A percentile compares a stretch with the other conserved stretches of the same genome.
Conservation (phyloP, 2,113 vertebrate genomes). For the Amia ocellicauda region DNA sequence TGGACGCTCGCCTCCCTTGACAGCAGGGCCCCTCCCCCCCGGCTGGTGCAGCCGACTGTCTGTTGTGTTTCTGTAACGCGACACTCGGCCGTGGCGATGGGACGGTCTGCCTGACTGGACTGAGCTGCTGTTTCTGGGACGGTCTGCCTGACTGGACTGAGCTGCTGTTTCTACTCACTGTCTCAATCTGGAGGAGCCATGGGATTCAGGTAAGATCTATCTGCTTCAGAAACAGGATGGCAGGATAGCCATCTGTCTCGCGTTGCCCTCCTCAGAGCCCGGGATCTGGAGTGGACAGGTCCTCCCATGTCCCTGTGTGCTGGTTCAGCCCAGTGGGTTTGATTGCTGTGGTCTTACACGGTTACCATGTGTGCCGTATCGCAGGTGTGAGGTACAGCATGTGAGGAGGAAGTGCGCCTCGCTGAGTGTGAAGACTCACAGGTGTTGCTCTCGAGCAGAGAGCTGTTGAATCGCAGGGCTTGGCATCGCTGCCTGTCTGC, state of each 20-base stretch:
- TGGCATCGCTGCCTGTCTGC: background rate
- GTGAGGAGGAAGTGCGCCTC: constrained; percentile 5
- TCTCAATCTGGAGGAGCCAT: constrained; percentile 34
- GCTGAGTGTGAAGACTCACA: background rate
- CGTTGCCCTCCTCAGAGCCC: no score
- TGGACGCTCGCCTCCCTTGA: constrained; percentile 33
- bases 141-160: background rate
- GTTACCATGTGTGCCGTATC: no score
- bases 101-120: background rate
- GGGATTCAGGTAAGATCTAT: constrained; percentile 58
- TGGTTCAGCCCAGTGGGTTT: no score
- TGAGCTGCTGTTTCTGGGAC: background rate
- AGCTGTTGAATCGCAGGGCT: background rate
- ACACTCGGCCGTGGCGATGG: constrained; percentile 7
- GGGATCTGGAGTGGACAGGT: no score
- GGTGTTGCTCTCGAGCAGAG: background rate
- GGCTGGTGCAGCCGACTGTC: constrained; percentile 38
- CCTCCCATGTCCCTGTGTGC: no score
- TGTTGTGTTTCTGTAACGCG: constrained; percentile 41
- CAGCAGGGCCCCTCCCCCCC: constrained; percentile 19
- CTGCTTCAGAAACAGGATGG: no score
- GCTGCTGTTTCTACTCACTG: background rate
- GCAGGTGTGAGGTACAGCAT: no score
- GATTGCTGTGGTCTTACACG: no score
- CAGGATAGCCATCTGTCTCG: no score